phyloP scores from a whole-genome alignment of 2,888 invertebrate species.

The Epistrophe grossulariae region DNA sequence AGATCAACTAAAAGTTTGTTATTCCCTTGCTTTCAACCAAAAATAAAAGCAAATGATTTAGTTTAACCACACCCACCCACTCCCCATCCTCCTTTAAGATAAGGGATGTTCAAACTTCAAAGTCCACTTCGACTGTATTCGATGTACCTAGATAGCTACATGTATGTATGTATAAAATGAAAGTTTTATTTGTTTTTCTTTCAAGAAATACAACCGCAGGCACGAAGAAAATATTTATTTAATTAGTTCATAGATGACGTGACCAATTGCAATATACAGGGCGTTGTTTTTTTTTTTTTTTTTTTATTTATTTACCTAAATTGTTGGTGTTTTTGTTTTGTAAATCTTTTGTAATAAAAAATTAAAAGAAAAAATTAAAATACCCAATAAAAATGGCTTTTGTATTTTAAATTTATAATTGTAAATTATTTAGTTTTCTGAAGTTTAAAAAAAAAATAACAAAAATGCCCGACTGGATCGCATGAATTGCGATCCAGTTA shows the following conservation, averaged over 20 bases:
- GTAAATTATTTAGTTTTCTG: too few species aligned
- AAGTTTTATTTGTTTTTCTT: conserved; percentile 21
- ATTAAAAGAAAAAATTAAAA: too few species aligned
- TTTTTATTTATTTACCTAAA: too few species aligned
- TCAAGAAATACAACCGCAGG: conserved; percentile 15
- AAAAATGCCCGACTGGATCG: too few species aligned
- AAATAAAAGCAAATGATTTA: conserved; percentile 43
- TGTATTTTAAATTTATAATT: too few species aligned
- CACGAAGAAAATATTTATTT: conserved; percentile 26
- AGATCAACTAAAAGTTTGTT: conserved; percentile 42
- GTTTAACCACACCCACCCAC: neutral
- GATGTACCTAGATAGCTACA: neutral
- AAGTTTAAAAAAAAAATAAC: too few species aligned
- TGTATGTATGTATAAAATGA: neutral
- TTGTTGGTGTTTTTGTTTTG: too few species aligned
- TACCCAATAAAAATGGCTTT: too few species aligned
- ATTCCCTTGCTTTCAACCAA: conserved; percentile 31
- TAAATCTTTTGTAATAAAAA: too few species aligned
- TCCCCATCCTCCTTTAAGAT: neutral
- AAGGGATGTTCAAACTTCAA: neutral
- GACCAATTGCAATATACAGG: conserved; percentile 1
- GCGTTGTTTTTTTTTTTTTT: neutral
- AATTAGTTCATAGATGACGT: conserved; percentile 42
- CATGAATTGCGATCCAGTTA: too few species aligned
- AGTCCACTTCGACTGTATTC: neutral